phyloP scores from a whole-genome alignment of 2,797 vertebrate species.

The Malacoctenus gilli region DNA sequence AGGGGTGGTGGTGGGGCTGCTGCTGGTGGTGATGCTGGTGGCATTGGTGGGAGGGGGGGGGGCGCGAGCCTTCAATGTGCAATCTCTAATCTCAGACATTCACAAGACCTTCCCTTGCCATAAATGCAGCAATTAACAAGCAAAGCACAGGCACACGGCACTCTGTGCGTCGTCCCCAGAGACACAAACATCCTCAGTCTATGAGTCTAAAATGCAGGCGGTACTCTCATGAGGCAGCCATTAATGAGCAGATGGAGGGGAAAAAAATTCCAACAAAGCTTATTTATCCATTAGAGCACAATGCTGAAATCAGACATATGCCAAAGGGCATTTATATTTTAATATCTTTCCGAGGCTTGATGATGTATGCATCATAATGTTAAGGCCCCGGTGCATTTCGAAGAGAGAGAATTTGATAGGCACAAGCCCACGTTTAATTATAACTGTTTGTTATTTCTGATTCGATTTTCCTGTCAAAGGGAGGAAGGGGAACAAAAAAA shows the following conservation, averaged over 20 bases:
- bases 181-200: constrained; percentile 70
- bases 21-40: no score
- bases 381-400: constrained; percentile 34
- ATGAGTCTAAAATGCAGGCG: constrained; percentile 66
- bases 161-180: constrained; percentile 65
- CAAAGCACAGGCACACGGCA: constrained; percentile 57
- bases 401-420: constrained; percentile 40
- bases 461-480: constrained; percentile 32
- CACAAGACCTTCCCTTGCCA: constrained; percentile 68
- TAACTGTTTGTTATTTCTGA: constrained; percentile 51
- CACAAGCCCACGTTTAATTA: constrained; percentile 56
- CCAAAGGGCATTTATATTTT: constrained; percentile 72
- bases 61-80: constrained; percentile 52
- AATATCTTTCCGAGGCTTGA: constrained; percentile 56
- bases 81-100: constrained; percentile 72
- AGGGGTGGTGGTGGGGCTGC: no score
- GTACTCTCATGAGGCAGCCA: constrained; percentile 63
- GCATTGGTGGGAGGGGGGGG: no score
- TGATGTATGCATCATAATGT: constrained; percentile 61
- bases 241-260: constrained; percentile 70
- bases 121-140: constrained; percentile 80
- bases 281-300: constrained; percentile 86
- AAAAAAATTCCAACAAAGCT: constrained; percentile 71
- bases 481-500: constrained; percentile 18
- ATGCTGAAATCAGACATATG: constrained; percentile 80